Conservation (phyloP, 2,797 vertebrate species). For the Darevskia nairensis region DNA sequence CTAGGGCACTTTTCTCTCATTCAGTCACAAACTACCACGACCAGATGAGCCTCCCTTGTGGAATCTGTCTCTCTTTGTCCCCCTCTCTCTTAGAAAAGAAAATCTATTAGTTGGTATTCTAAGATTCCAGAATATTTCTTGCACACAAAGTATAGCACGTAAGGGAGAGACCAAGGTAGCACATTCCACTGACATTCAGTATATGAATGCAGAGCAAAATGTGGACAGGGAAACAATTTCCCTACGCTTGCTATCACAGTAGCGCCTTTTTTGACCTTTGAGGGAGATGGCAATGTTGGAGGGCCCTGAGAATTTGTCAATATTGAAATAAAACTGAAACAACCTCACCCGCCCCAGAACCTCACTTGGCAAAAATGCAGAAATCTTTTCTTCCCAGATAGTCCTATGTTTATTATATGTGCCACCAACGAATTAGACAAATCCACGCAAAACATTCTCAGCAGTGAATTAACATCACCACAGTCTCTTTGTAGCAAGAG, state of each 20-base stretch:
- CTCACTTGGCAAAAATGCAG: background rate
- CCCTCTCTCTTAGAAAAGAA: conserved; percentile 77
- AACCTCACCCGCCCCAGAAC: background rate
- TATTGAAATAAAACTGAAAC: conserved; percentile 31
- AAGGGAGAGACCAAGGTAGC: conserved; percentile 43
- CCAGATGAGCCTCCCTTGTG: conserved; percentile 84
- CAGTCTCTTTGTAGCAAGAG: conserved; percentile 56
- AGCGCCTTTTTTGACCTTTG: conserved; percentile 57
- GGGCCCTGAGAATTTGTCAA: conserved; percentile 63
- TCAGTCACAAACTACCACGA: conserved; percentile 84
- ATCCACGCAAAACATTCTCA: background rate
- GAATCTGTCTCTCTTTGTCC: conserved; percentile 83
- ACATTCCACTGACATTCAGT: conserved; percentile 51
- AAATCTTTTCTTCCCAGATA: rapidly evolving
- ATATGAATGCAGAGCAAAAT: conserved; percentile 23
- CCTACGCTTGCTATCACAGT: background rate
- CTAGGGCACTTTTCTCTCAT: conserved; percentile 87
- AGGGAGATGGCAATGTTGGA: conserved; percentile 55
- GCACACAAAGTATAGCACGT: conserved; percentile 64
- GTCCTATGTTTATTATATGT: background rate
- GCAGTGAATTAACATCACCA: background rate
- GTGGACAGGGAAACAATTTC: conserved; percentile 54
- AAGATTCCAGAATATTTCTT: conserved; percentile 79
- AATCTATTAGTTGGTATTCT: conserved; percentile 79
- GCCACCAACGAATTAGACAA: background rate